phyloP scores from a whole-genome alignment of 2,113 vertebrate species.

The Lagenorhynchus albirostris region DNA sequence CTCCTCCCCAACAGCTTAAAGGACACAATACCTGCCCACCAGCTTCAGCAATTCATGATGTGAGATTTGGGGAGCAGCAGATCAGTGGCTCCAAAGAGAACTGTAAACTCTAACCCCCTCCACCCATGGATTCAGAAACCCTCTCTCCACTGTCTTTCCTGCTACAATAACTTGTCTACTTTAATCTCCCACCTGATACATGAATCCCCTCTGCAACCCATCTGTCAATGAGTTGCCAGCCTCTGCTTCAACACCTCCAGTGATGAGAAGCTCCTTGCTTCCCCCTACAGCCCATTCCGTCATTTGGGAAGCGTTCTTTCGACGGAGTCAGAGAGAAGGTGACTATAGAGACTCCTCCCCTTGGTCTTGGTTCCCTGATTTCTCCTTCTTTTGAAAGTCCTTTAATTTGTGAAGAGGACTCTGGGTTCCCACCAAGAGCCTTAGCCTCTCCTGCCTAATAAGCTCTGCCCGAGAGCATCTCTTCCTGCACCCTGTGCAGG shows the following conservation, averaged over 20 bases:
- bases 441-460: not conserved
- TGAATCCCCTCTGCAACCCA: not conserved
- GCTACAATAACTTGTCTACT: not conserved
- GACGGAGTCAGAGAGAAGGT: not conserved
- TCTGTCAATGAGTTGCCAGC: not conserved
- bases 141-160: not conserved
- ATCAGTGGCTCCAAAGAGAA: not conserved
- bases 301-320: not conserved
- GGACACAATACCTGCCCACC: fast-evolving
- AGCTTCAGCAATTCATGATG: not conserved
- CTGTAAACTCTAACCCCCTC: not conserved
- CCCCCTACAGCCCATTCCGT: not conserved
- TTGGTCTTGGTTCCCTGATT: not conserved
- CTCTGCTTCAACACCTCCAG: not conserved
- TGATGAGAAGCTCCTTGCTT: not conserved
- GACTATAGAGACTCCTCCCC: not conserved
- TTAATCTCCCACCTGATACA: not conserved
- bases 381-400: not conserved
- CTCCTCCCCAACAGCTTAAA: not conserved
- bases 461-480: not conserved
- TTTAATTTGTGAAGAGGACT: not conserved
- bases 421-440: not conserved
- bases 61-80: not conserved
- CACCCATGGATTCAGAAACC: not conserved
- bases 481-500: not conserved